phyloP scores from a whole-genome alignment of 2,888 invertebrate genomes.

The Drosophila phalerata region DNA sequence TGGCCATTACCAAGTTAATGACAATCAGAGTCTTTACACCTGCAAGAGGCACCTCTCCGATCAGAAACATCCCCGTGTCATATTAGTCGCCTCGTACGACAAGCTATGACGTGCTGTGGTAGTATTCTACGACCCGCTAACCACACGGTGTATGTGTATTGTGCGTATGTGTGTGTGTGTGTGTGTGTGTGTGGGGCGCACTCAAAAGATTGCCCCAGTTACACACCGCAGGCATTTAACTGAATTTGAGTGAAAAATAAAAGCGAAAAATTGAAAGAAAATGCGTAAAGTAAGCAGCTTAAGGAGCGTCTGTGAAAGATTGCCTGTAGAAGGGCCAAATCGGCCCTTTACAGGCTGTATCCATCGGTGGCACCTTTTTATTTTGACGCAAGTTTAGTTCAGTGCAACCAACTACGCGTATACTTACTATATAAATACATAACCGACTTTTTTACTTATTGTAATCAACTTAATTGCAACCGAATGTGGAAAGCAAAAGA shows the following conservation, averaged over 20 bases:
- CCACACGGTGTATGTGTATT: too few species aligned
- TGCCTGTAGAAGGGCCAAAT: conserved; percentile 47
- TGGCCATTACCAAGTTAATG: too few species aligned
- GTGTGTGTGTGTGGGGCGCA: conserved; percentile 40
- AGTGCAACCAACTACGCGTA: conserved; percentile 13
- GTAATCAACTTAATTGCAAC: conserved; percentile 79
- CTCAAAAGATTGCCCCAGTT: conserved; percentile 63
- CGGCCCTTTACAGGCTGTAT: conserved; percentile 40
- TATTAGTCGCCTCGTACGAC: too few species aligned
- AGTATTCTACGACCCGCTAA: too few species aligned
- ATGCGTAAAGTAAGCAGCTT: conserved; percentile 34
- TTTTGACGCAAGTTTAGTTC: conserved; percentile 7
- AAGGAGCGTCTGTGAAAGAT: conserved; percentile 21
- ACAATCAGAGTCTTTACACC: too few species aligned
- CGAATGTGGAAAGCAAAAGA: conserved; percentile 34
- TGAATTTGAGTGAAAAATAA: conserved; percentile 74
- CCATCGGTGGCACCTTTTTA: conserved; percentile 34
- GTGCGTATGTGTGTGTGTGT: too few species aligned
- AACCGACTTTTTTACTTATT: conserved; percentile 15
- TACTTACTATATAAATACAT: neutral
- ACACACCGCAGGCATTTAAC: conserved; percentile 69
- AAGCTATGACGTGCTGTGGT: too few species aligned
- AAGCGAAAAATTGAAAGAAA: conserved; percentile 30
- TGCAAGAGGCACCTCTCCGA: too few species aligned
- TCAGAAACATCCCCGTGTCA: too few species aligned